phyloP scores from a whole-genome alignment of 2,797 vertebrate species.

The Phalloptychus januarius region DNA sequence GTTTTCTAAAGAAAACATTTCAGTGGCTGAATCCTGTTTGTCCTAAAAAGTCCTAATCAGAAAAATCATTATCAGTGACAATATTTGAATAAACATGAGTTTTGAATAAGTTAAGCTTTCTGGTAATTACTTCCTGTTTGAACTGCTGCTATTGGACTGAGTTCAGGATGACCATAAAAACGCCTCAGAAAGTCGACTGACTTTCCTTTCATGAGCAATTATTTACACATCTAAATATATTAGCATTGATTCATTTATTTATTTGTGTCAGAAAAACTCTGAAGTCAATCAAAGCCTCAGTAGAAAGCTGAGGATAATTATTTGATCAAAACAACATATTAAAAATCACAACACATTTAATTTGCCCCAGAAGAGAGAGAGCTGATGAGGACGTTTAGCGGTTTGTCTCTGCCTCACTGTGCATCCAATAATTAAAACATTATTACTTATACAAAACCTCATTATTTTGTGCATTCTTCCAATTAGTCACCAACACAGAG shows the following conservation, averaged over 20 bases:
- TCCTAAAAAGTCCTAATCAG: neutral
- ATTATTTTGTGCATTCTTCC: conserved; percentile 59
- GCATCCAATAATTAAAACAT: conserved; percentile 59
- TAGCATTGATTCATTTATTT: neutral
- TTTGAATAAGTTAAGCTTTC: neutral
- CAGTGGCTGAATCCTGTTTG: too few relatives aligned
- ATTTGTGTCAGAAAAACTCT: neutral
- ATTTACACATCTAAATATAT: neutral
- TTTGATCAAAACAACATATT: conserved; percentile 34
- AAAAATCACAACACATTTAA: conserved; percentile 18
- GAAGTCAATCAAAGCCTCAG: neutral
- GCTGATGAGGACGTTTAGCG: conserved; percentile 54
- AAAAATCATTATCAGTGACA: neutral
- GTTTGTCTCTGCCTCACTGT: conserved; percentile 38
- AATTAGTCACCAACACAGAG: conserved; percentile 51
- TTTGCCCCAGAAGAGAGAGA: conserved; percentile 36
- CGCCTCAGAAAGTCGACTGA: neutral
- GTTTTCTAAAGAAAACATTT: too few relatives aligned
- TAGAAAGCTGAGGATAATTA: conserved; percentile 33
- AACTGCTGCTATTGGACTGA: neutral
- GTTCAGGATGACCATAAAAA: neutral
- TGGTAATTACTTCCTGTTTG: neutral
- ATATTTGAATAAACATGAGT: neutral
- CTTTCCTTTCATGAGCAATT: neutral
- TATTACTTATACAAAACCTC: conserved; percentile 55